phyloP scores from a whole-genome alignment of 2,113 vertebrate genomes.

The Tychaedon coryphoeus region DNA sequence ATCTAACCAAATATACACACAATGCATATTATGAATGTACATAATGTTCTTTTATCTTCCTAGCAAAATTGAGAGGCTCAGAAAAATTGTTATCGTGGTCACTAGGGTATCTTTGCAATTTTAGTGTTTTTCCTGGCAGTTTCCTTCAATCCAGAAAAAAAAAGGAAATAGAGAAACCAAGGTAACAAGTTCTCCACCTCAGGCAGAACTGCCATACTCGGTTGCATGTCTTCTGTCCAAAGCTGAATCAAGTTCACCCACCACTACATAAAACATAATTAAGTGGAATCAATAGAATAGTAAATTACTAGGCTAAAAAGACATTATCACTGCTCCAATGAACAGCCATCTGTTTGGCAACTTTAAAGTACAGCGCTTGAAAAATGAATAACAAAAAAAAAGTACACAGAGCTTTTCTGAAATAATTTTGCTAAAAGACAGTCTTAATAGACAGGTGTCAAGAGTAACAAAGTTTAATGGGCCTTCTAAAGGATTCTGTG shows the following conservation, averaged over 20 bases:
- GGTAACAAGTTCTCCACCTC: not conserved
- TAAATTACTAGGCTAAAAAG: not conserved
- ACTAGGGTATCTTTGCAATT: not conserved
- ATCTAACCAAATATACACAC: not conserved
- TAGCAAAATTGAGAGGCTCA: not conserved
- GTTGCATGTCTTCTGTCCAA: not conserved
- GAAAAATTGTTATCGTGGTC: not conserved
- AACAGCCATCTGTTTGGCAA: not conserved
- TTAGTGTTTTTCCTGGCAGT: not conserved
- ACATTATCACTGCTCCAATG: not conserved
- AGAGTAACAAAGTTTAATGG: constrained; percentile 21
- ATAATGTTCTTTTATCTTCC: not conserved
- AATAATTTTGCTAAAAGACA: not conserved
- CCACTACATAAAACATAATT: constrained; percentile 1
- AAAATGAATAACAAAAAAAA: not conserved
- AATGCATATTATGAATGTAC: too few species aligned
- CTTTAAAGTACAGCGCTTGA: not conserved
- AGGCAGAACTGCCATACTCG: not conserved
- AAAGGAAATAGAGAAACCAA: not conserved
- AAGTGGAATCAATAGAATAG: not conserved
- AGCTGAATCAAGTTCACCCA: not conserved
- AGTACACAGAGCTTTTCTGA: not conserved
- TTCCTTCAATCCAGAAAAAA: not conserved
- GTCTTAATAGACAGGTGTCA: constrained; percentile 23
- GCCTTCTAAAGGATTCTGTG: not conserved